Conservation (phyloP, 2,888 invertebrate genomes). For the Trimorus sp. region DNA sequence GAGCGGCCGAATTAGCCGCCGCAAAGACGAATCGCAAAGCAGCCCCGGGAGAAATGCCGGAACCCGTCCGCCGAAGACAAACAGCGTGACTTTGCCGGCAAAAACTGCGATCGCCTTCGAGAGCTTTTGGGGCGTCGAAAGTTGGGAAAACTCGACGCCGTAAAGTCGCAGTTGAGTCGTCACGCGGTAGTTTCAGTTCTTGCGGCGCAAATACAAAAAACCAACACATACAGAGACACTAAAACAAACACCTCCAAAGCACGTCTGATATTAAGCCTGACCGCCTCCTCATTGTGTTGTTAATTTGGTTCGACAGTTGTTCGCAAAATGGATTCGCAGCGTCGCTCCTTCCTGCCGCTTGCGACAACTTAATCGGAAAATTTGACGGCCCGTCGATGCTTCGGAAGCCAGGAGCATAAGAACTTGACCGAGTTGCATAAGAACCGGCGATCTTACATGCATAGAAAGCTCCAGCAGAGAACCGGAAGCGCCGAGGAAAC, state of each 20-base stretch:
- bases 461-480: constrained; percentile 53
- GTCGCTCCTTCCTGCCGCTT: constrained; percentile 46
- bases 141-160: background rate
- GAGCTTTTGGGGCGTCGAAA: background rate
- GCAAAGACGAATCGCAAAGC: constrained; percentile 22
- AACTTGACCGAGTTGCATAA: constrained; percentile 56
- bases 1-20: background rate
- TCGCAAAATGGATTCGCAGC: constrained; percentile 52
- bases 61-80: background rate
- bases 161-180: too few species aligned
- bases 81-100: background rate
- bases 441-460: constrained; percentile 55
- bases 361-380: constrained; percentile 58
- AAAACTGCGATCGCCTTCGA: background rate
- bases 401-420: constrained; percentile 52
- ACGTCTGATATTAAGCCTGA: constrained; percentile 3
- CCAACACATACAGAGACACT: constrained; percentile 13
- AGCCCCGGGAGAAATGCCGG: background rate
- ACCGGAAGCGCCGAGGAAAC: constrained; percentile 53
- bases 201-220: background rate
- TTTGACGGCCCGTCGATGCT: constrained; percentile 57
- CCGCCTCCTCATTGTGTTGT: constrained; percentile 47
- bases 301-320: constrained; percentile 61
- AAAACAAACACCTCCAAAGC: constrained; percentile 24
- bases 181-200: too few species aligned